Conservation (phyloP, 2,888 invertebrate genomes). For the Eucriotettix oculatus region DNA sequence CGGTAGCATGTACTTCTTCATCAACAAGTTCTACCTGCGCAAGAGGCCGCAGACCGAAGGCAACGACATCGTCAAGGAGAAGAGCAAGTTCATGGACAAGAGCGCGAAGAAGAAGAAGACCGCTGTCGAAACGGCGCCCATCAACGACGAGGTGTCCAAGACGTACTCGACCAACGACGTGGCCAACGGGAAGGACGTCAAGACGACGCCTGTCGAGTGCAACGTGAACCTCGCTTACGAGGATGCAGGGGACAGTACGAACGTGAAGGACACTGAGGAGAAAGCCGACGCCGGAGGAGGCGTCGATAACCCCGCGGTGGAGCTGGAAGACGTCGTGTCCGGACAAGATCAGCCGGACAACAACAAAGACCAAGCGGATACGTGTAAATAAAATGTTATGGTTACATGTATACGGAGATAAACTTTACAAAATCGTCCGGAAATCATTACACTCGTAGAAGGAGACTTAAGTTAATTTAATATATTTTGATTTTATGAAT, state of each 20-base stretch:
- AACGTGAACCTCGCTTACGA: background rate
- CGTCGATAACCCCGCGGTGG: background rate
- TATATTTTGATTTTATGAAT: too few relatives aligned
- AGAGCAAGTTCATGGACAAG: background rate
- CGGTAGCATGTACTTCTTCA: constrained; percentile 48
- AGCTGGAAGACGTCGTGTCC: background rate
- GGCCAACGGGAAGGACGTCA: background rate
- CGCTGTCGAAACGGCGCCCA: constrained; percentile 20
- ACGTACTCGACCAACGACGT: background rate
- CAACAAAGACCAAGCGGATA: too few relatives aligned
- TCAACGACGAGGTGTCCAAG: constrained; percentile 20
- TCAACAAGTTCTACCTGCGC: constrained; percentile 46
- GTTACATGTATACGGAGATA: too few relatives aligned
- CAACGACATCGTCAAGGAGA: constrained; percentile 35
- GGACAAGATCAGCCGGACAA: too few relatives aligned
- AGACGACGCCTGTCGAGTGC: background rate
- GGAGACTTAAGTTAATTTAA: too few relatives aligned
- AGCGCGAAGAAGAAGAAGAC: background rate
- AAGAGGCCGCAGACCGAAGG: constrained; percentile 35
- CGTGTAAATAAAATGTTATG: too few relatives aligned
- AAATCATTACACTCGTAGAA: too few relatives aligned
- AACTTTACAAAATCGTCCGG: too few relatives aligned
- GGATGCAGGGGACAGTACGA: background rate
- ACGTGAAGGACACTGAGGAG: background rate
- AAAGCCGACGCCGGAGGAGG: background rate